These are phyloP conservation scores for Crotalus horridus DNA, from an alignment of 2,113 vertebrate genomes.

Conservation along the genomic window DNA sequence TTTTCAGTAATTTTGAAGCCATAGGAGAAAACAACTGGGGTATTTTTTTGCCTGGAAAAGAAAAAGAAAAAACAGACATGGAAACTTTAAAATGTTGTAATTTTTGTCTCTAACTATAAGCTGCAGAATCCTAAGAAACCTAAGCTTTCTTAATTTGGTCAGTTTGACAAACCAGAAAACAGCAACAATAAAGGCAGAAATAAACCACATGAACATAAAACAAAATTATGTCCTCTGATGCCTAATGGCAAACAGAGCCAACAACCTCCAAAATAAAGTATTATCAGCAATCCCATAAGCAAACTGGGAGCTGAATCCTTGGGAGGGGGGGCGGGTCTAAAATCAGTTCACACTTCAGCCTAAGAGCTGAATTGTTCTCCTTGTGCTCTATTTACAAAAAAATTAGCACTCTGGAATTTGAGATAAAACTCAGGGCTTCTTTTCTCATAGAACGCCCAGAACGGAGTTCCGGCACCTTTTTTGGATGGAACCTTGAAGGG, in stretches of 20 bases:
- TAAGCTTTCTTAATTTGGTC: neutral
- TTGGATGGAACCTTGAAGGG: too few relatives aligned
- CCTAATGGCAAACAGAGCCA: neutral
- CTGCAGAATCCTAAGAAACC: neutral
- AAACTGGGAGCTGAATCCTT: neutral
- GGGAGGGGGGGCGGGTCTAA: neutral
- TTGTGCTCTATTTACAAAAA: neutral
- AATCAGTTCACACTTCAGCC: neutral
- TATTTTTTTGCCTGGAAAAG: neutral
- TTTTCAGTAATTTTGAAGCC: neutral
- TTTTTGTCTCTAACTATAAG: neutral
- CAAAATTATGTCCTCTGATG: neutral
- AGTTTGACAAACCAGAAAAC: neutral
- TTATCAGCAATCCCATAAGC: neutral
- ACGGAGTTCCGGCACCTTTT: too few relatives aligned
- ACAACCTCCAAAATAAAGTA: neutral
- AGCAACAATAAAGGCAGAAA: neutral
- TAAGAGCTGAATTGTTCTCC: neutral
- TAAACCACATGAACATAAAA: neutral
- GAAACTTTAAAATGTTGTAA: neutral
- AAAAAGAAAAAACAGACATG: neutral
- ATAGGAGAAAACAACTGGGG: neutral
- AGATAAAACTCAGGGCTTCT: neutral
- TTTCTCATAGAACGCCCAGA: too few relatives aligned
- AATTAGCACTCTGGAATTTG: neutral